phyloP scores from a whole-genome alignment of 2,113 vertebrate species.

The Neodon shergylaensis region DNA sequence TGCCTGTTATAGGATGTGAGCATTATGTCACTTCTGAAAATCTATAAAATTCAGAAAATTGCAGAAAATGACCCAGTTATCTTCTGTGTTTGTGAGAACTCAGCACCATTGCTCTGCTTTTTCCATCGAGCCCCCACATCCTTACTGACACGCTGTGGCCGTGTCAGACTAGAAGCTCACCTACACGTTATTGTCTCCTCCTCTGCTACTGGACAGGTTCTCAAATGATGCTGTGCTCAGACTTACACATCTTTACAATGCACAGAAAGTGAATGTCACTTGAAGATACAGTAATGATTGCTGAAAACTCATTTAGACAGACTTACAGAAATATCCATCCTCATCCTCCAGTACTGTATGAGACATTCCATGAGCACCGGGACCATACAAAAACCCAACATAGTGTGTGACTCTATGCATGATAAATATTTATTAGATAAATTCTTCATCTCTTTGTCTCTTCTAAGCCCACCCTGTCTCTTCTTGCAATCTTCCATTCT shows the following conservation, averaged over 20 bases:
- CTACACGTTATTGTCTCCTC: rapidly evolving
- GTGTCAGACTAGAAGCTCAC: no score
- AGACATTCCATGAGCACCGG: neutral
- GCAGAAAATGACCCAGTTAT: neutral
- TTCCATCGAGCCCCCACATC: neutral
- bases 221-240: no score
- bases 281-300: neutral
- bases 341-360: neutral
- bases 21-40: neutral
- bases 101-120: rapidly evolving
- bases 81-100: neutral
- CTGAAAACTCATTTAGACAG: neutral
- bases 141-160: neutral
- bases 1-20: neutral
- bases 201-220: neutral
- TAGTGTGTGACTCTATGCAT: no score
- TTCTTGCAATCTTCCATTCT: neutral
- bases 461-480: neutral
- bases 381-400: neutral
- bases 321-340: neutral
- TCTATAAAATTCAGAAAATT: neutral
- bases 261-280: neutral
- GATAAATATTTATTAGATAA: neutral
- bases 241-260: neutral
- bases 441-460: neutral